These are phyloP conservation scores for Epizoanthus ramosus DNA, from an alignment of 92 coral and sea anemone genomes.

Conservation along the genomic window DNA sequence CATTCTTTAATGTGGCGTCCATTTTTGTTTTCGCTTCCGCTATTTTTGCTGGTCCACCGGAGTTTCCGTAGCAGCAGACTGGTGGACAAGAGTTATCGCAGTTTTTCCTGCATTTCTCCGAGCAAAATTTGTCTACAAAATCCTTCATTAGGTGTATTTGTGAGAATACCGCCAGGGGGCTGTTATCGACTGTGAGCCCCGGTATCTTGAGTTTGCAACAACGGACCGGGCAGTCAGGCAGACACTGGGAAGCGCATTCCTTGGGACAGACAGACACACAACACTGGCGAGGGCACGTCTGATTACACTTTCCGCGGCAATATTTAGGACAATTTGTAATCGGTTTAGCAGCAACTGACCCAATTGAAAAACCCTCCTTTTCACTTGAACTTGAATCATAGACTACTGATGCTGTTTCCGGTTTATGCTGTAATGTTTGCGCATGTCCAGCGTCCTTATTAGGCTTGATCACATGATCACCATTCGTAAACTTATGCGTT, in stretches of 20 bases:
- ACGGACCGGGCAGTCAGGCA: slow-evolving; percentile 17
- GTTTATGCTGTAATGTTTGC: background rate
- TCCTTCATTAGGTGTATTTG: slow-evolving; percentile 55
- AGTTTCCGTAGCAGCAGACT: slow-evolving; percentile 67
- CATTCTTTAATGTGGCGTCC: slow-evolving; percentile 59
- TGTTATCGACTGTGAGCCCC: slow-evolving; percentile 8
- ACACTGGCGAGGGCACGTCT: slow-evolving; percentile 75
- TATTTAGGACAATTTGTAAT: slow-evolving; percentile 48
- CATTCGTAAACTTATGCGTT: too few relatives aligned
- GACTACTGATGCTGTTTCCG: background rate
- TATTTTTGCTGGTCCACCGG: slow-evolving; percentile 1
- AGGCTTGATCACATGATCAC: too few relatives aligned
- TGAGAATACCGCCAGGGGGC: slow-evolving; percentile 4
- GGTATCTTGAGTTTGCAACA: slow-evolving; percentile 36
- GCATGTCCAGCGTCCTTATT: background rate
- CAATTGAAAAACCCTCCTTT: slow-evolving; percentile 23
- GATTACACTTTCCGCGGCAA: slow-evolving; percentile 52
- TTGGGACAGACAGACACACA: slow-evolving; percentile 43
- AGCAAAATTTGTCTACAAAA: slow-evolving; percentile 74
- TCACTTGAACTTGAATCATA: slow-evolving; percentile 4
- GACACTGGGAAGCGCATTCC: slow-evolving; percentile 38
- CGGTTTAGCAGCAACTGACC: slow-evolving; percentile 12
- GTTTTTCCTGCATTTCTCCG: slow-evolving; percentile 58
- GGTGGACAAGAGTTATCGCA: slow-evolving; percentile 82
- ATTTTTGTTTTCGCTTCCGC: slow-evolving; percentile 7